These are phyloP conservation scores for Eristalis pertinax DNA, from an alignment of 2,888 invertebrate genomes.

Conservation along the genomic window DNA sequence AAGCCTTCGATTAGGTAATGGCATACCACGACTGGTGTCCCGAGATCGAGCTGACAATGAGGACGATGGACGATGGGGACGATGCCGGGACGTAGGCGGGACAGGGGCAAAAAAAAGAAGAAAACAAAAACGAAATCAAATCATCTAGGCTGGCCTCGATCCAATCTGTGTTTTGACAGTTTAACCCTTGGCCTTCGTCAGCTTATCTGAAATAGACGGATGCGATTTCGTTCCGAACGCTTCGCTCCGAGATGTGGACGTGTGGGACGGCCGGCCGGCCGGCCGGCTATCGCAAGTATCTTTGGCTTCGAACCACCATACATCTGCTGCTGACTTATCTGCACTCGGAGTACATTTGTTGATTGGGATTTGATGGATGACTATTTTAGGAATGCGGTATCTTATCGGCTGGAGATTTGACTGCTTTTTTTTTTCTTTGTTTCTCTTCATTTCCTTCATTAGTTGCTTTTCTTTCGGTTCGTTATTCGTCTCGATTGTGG, in stretches of 20 bases:
- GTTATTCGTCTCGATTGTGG: slow-evolving; percentile 16
- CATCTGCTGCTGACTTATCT: slow-evolving; percentile 49
- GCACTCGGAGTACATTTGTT: slow-evolving; percentile 35
- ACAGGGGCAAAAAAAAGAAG: neutral
- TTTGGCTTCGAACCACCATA: slow-evolving; percentile 45
- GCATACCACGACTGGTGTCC: neutral
- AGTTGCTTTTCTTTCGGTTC: neutral
- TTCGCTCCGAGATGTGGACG: slow-evolving; percentile 24
- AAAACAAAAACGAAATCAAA: slow-evolving; percentile 23
- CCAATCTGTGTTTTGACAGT: slow-evolving; percentile 59
- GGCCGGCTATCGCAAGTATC: slow-evolving; percentile 60
- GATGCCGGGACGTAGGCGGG: no score
- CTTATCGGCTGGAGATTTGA: slow-evolving; percentile 51
- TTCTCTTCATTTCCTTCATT: neutral
- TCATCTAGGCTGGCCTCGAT: slow-evolving; percentile 46
- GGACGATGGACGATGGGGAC: neutral
- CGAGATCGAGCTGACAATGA: neutral
- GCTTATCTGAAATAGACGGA: slow-evolving; percentile 61
- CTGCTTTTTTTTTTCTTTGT: slow-evolving; percentile 16
- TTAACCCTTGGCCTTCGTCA: slow-evolving; percentile 65
- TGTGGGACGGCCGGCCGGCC: neutral
- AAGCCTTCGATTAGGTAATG: slow-evolving; percentile 67
- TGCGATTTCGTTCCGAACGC: slow-evolving; percentile 46
- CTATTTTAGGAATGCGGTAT: slow-evolving; percentile 56
- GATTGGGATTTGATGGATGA: slow-evolving; percentile 65